A percentile compares a stretch with the other conserved stretches of the same genome.
phyloP scores from a whole-genome alignment of 2,888 invertebrate species.

The Cephonodes hylas region DNA sequence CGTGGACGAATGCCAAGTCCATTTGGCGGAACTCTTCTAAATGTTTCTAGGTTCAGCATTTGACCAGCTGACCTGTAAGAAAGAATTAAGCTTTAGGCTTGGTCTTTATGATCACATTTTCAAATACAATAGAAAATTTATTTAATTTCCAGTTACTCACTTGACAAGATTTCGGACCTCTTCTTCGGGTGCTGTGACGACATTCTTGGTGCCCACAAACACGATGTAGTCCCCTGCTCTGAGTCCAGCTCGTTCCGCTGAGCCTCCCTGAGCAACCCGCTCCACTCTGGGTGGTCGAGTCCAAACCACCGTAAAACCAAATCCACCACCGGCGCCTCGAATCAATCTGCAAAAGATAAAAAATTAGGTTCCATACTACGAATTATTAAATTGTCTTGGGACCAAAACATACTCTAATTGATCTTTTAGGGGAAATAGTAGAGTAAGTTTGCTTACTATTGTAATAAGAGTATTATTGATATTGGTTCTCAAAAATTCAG shows the following conservation, averaged over 20 bases:
- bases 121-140: background rate
- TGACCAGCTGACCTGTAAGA: constrained; percentile 86
- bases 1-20: constrained; percentile 56
- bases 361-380: background rate
- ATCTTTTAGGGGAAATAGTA: too few species aligned
- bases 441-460: too few species aligned
- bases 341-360: constrained; percentile 47
- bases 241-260: constrained; percentile 91
- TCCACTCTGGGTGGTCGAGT: constrained; percentile 93
- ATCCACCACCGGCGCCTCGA: constrained; percentile 83
- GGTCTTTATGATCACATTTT: background rate
- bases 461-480: too few species aligned
- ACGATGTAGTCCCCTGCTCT: constrained; percentile 93
- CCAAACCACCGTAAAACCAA: constrained; percentile 94
- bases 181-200: constrained; percentile 89
- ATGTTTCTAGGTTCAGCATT: constrained; percentile 86
- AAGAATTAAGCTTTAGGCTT: background rate
- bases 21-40: constrained; percentile 80
- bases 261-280: constrained; percentile 89
- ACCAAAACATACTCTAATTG: too few species aligned
- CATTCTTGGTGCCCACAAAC: constrained; percentile 92
- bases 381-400: too few species aligned
- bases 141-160: constrained; percentile 67
- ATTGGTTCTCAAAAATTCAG: too few species aligned
- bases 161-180: constrained; percentile 84